phyloP scores from a whole-genome alignment of 2,888 invertebrate genomes.

The Quadriops clusia region DNA sequence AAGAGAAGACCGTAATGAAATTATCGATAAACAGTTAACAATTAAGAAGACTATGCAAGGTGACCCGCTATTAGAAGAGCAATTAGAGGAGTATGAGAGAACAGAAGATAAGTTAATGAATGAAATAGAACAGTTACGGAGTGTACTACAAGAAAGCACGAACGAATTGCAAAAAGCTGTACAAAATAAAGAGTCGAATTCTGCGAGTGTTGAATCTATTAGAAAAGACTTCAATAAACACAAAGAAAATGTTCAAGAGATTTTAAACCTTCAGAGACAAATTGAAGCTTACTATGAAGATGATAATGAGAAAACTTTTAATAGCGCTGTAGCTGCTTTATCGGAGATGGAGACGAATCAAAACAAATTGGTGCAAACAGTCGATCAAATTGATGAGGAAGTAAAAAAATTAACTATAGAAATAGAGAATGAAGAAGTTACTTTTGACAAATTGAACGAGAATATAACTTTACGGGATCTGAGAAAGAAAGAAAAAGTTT shows the following conservation, averaged over 20 bases:
- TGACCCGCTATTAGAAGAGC: slow-evolving; percentile 36
- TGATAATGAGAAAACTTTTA: slow-evolving; percentile 44
- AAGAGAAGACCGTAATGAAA: slow-evolving; percentile 47
- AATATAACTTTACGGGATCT: slow-evolving; percentile 54
- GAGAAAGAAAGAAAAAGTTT: slow-evolving; percentile 37
- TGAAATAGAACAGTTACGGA: slow-evolving; percentile 27
- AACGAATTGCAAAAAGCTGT: slow-evolving; percentile 24
- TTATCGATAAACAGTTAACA: slow-evolving; percentile 58
- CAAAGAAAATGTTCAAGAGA: slow-evolving; percentile 40
- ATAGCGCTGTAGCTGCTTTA: slow-evolving; percentile 38
- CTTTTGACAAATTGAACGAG: slow-evolving; percentile 39
- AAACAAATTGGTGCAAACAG: slow-evolving; percentile 32
- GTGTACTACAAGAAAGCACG: slow-evolving; percentile 20
- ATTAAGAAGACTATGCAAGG: slow-evolving; percentile 48
- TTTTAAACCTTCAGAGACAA: slow-evolving; percentile 43
- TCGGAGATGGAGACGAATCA: slow-evolving; percentile 37
- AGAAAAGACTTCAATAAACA: slow-evolving; percentile 37
- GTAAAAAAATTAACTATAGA: slow-evolving; percentile 21
- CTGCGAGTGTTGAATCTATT: slow-evolving; percentile 35
- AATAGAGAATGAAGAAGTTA: slow-evolving; percentile 43
- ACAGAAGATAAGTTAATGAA: slow-evolving; percentile 25
- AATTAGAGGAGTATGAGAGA: slow-evolving; percentile 33
- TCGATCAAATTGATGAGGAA: slow-evolving; percentile 38
- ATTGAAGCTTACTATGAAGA: slow-evolving; percentile 44
- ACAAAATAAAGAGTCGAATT: slow-evolving; percentile 13